Evolutionary conservation across 2,888 invertebrate genomes (phyloP).

Genomic region (Andrena trimmerana): DNA sequence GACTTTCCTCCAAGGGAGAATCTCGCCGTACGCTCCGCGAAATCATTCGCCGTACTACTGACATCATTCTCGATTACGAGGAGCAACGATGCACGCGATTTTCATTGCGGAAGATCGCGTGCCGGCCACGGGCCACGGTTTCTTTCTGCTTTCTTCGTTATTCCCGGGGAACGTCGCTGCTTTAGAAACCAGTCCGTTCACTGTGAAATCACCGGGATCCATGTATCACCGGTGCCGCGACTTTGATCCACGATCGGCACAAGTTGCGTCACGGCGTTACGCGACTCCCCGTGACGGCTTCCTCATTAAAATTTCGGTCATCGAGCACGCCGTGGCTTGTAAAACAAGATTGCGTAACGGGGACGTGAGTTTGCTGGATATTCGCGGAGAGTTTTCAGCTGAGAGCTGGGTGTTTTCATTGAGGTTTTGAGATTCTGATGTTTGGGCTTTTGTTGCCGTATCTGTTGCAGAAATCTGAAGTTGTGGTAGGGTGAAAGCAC

Average conservation of each 20-base stretch:
- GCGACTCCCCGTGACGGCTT: conserved; percentile 27
- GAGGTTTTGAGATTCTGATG: too few species aligned
- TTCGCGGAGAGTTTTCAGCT: too few species aligned
- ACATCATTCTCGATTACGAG: conserved; percentile 71
- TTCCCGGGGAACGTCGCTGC: conserved; percentile 13
- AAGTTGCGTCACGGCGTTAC: conserved; percentile 19
- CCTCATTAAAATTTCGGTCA: conserved; percentile 37
- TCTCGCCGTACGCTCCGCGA: not conserved
- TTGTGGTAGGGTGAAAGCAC: too few species aligned
- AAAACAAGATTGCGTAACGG: not conserved
- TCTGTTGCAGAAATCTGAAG: too few species aligned
- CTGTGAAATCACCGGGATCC: conserved; percentile 54
- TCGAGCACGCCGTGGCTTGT: not conserved
- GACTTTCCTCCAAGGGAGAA: conserved; percentile 16
- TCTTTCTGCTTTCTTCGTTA: conserved; percentile 73
- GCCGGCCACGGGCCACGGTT: conserved; percentile 61
- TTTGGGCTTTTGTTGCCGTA: too few species aligned
- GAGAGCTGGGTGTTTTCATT: too few species aligned
- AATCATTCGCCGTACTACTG: conserved; percentile 69
- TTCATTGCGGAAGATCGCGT: conserved; percentile 74
- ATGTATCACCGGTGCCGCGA: not conserved
- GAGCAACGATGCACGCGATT: conserved; percentile 57
- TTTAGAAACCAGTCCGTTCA: conserved; percentile 59
- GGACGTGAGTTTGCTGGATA: too few species aligned
- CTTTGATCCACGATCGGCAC: conserved; percentile 22